phyloP scores from a whole-genome alignment of 1,140 invertebrate species.

The Thalassaphorura encarpata region DNA sequence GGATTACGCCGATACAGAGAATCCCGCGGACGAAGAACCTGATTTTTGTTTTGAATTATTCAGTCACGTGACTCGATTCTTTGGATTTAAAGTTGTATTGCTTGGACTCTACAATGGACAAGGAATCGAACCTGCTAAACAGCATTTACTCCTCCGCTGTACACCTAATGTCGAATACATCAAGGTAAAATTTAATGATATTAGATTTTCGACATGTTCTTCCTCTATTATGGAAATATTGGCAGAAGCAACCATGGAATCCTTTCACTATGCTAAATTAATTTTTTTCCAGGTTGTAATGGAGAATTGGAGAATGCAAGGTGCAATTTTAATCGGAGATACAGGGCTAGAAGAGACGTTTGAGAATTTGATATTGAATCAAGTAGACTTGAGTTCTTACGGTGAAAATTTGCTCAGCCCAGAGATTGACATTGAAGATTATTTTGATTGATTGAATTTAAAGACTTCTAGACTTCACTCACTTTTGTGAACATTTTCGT shows the following conservation, averaged over 20 bases:
- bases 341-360: constrained; percentile 96
- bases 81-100: constrained; percentile 88
- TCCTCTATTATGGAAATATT: too few species aligned
- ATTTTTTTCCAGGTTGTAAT: constrained; percentile 45
- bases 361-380: constrained; percentile 94
- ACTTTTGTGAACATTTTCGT: not conserved
- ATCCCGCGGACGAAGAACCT: constrained; percentile 30
- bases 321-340: constrained; percentile 90
- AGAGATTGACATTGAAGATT: constrained; percentile 95
- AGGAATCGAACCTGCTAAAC: constrained; percentile 65
- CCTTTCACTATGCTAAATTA: not conserved
- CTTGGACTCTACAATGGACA: constrained; percentile 92
- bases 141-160: constrained; percentile 71
- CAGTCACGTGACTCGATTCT: constrained; percentile 89
- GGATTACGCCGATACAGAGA: constrained; percentile 40
- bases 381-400: constrained; percentile 75
- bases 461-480: too few species aligned
- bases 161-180: constrained; percentile 78
- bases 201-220: not conserved
- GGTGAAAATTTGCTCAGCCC: constrained; percentile 91
- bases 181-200: constrained; percentile 54
- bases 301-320: constrained; percentile 71
- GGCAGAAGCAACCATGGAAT: not conserved
- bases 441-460: constrained; percentile 85
- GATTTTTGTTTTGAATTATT: constrained; percentile 98